phyloP scores from a whole-genome alignment of 1,140 invertebrate species.

The Zophobas morio region DNA sequence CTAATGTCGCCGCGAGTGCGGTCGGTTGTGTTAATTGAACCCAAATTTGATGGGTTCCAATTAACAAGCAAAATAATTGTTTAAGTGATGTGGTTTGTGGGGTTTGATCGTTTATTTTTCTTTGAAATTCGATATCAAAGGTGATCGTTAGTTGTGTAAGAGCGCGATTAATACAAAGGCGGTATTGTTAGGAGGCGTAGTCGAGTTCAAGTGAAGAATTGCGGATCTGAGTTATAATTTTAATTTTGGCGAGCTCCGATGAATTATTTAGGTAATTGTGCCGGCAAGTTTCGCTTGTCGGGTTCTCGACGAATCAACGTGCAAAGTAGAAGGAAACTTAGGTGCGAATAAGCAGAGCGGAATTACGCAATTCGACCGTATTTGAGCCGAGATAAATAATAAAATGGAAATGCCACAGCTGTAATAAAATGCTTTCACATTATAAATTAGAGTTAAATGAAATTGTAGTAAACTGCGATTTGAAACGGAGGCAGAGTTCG shows the following conservation, averaged over 20 bases:
- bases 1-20: no score
- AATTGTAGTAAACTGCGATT: constrained; percentile 23
- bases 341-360: neutral
- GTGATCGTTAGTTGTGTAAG: no score
- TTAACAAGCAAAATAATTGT: no score
- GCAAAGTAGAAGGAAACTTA: neutral
- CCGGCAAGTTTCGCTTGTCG: constrained; percentile 9
- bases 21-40: no score
- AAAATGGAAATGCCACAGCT: constrained; percentile 1
- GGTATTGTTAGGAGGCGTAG: neutral
- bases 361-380: neutral
- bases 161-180: neutral
- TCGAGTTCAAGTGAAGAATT: neutral
- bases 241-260: constrained; percentile 7
- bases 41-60: no score
- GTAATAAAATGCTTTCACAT: constrained; percentile 8
- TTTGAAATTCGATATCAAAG: no score
- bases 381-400: neutral
- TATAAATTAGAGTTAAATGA: constrained; percentile 5
- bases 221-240: constrained; percentile 3
- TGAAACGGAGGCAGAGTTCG: constrained; percentile 1
- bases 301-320: neutral
- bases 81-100: no score
- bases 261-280: constrained; percentile 14
- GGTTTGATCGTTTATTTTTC: no score